Conservation (phyloP, 2,113 vertebrate genomes). For the Thermophis baileyi region DNA sequence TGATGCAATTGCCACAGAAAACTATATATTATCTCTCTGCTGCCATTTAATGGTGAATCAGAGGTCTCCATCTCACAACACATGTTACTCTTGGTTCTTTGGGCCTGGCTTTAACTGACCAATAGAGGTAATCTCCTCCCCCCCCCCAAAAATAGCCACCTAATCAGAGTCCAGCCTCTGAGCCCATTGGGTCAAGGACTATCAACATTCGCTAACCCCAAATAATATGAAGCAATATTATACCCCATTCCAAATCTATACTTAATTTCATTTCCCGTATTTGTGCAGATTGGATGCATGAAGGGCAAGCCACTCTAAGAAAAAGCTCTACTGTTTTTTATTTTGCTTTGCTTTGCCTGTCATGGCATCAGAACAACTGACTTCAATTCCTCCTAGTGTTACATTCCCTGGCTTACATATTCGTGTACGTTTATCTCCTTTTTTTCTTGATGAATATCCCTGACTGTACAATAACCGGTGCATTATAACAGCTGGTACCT, state of each 20-base stretch:
- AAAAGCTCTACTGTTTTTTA: neutral
- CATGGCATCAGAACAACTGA: neutral
- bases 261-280: neutral
- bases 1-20: neutral
- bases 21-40: neutral
- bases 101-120: neutral
- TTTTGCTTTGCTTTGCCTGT: neutral
- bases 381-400: neutral
- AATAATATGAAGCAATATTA: neutral
- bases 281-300: neutral
- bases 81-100: no score
- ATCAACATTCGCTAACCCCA: neutral
- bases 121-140: neutral
- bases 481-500: neutral
- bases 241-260: neutral
- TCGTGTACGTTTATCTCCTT: neutral
- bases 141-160: neutral
- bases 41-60: neutral
- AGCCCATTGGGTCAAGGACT: neutral
- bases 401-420: neutral
- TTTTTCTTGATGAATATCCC: neutral
- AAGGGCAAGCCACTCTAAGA: neutral
- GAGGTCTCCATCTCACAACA: neutral
- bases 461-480: neutral
- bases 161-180: neutral